Evolutionary conservation across 2,113 vertebrate species (phyloP).

Genomic region (Zosterops pallidus): DNA sequence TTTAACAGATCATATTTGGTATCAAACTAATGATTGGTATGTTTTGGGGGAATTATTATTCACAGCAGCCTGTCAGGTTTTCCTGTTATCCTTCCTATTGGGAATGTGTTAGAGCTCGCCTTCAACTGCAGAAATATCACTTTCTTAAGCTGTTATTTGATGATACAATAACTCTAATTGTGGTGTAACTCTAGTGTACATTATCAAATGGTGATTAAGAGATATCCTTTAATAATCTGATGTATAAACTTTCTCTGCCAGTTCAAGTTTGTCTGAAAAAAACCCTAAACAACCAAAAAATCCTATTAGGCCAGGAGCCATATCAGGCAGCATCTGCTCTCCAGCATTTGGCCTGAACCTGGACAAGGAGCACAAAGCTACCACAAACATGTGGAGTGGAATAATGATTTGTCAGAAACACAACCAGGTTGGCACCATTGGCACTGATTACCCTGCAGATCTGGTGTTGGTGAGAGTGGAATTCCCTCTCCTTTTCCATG

Average conservation of each 20-base stretch:
- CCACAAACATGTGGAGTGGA: background rate
- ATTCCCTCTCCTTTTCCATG: accelerated
- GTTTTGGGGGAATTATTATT: background rate
- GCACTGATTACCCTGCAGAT: background rate
- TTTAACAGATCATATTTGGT: background rate
- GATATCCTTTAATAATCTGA: background rate
- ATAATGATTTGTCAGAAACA: background rate
- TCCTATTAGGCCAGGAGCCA: background rate
- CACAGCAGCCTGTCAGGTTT: background rate
- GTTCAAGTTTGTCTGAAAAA: background rate
- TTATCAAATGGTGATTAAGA: background rate
- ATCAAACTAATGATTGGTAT: background rate
- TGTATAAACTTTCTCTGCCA: background rate
- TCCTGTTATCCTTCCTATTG: background rate
- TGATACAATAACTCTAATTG: background rate
- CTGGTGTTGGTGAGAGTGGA: background rate
- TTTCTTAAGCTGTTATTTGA: background rate
- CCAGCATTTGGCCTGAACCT: background rate
- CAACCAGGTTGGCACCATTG: background rate
- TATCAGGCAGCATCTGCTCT: background rate
- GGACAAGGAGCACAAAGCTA: background rate
- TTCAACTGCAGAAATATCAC: background rate
- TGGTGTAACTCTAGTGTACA: background rate
- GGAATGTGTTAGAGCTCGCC: background rate
- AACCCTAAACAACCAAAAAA: background rate